Base-by-base conservation (phyloP, 2,797 vertebrate species). In the Sebastes hopkinsi region DNA sequence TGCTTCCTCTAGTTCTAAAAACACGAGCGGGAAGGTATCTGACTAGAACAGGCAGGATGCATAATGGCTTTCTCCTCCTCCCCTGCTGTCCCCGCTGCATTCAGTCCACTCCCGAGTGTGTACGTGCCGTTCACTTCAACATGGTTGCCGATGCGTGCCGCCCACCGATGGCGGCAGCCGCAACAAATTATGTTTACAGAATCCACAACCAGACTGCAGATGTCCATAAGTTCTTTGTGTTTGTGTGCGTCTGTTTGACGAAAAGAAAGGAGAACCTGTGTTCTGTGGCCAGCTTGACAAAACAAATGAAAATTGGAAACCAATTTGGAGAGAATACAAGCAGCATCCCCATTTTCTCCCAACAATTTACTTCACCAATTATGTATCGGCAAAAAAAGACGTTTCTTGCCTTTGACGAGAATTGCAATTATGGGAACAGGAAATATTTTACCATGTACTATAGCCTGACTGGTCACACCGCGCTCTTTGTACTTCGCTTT, bases 301-400 rank as follows among this genome's bases (percentile, higher is more conserved):
- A 88, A 86, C 77, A 87, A 88, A 92, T 85, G 70, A 85, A 89
- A 91, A 88, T 75, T 83, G 78, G 81, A 91, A 87, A 84, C 74
- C 85, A 84, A 89, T 90, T 88, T 92, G 67, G 62, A 85, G 67
- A 74, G 72, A 89, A 84, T 59, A 86, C 67, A 89, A 89, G 80
- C 60, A 82, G 78, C 72, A 67, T 85, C 75, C 69, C 58, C 27
- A 77, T 88, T 89, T 91, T 77, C 81, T 82, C 73, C 73, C 74
- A 79, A 84, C 86, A 89, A 79, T 82, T 90, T 84, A 83, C 78
- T 81, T 77, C 62, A 83, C 75, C 75, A 90, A 94, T 89, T 89
- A 87, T 77, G 85, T 77, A 84, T 68, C 42, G 79, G 54, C 54
- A 55, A 87, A 71, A 79, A 78, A 64, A 80, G 5, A 5, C 12